Evolutionary conservation across 2,797 vertebrate genomes (phyloP), one percentile per base, ranked within the genome.

Genomic region (Ptychadena robeensis): DNA sequence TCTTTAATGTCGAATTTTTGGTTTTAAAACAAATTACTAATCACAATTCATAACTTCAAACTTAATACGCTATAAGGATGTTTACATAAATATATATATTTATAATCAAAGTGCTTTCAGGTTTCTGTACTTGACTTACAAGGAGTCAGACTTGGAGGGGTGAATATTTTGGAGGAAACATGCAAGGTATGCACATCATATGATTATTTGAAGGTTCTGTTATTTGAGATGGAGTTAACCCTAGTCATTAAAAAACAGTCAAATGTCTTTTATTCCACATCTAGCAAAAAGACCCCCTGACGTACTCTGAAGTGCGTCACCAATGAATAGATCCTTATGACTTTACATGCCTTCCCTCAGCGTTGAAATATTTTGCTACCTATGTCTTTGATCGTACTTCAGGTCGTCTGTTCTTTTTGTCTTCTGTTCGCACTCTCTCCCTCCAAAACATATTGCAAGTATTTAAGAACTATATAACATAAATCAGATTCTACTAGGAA

Each of bases 321-420:
- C 37, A 31, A 79, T 79, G 76, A 79, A 79, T 79, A 79, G 76
- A 79, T 79, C 76, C 53, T 79, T 79, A 40, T 79, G 44, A 69
- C 75, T 66, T 48, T 67, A 15, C 65, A 57, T 69, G 64, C 64
- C 37, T 79, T 68, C 76, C 76, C 57, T 69, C 67, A 38, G 11
- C 12, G 67, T 40, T 27, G 37, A 69, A 69, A 69, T 69, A 25
- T 69, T 37, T 59, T 15, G 22, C 65, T 59, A 57, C 53, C 40
- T 12, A 69, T 79, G 76, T 44, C 53, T 78, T 79, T 79, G 65
- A 79, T 77, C 28, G 27, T 40, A 44, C 53, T 14, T 79, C 37
- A 68, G 64, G 40, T 68, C 64, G 28, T 28, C 63, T 48, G 75
- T 67, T 76, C 66, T 34, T 48, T n/a, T 53, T 22, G 40, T 22